Evolutionary conservation across 2,888 invertebrate genomes (phyloP), one percentile per base, ranked within the genome.

Genomic region (Ornithoptera priamus): DNA sequence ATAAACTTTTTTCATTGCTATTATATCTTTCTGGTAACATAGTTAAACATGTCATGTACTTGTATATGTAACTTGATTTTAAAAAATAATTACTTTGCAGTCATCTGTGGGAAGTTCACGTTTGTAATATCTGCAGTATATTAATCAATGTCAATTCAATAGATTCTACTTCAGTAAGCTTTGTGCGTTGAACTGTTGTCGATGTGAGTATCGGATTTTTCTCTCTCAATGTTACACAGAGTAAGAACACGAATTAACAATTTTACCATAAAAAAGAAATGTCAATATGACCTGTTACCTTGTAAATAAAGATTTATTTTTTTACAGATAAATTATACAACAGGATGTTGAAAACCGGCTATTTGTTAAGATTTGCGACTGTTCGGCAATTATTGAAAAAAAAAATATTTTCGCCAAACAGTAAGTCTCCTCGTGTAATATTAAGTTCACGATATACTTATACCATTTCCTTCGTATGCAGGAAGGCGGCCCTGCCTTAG

Each of bases 131-230:
- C 57, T 57, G 57, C 57, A 57, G 60, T 60, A 60, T 20, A 20
- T 10, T 39, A 62, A 57, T 70, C 69, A 66, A 70, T 70, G 69
- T 66, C 69, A 63, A 66, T 62, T 69, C 61, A 46, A 69, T 69
- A 63, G 65, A 57, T 56, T 20, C 42, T 64, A 61, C 36, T 60
- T 64, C 63, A 53, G 24, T 36, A 30, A 3, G 30, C 30, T 30
- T 30, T 30, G 4, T 8, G 18, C 15, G 20, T 20, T 57, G 5
- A n/a, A 18, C 57, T 20, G 22, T 7, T 20, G 57, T 57, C 22
- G 10, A 20, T 6, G 57, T 57, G 20, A 57, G 57, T 57, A 57
- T 57, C 18, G 10, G 8, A 22, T 57, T 57, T 20, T 57, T 57
- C 15, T 50, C 15, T 17, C 17, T 18, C 4, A 50, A 50, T 50